Base-by-base conservation (phyloP, 2,888 invertebrate genomes). In the Cosmia pyralina region DNA sequence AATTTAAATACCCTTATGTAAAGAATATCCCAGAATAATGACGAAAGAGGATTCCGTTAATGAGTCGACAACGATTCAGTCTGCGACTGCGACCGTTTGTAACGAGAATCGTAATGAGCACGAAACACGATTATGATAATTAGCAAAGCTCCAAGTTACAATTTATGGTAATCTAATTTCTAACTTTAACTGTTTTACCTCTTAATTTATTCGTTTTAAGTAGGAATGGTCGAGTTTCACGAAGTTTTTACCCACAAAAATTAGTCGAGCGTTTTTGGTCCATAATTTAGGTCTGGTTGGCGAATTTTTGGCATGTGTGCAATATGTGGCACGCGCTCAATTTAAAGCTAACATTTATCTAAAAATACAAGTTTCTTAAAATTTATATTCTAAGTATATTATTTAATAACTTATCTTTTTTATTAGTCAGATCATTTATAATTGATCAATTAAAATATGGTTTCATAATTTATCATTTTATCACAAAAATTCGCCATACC, bases 61-160 rank as follows among this genome's bases (percentile, higher is more conserved):
- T 15, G 62, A 53, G 70, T 70, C 60, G 55, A 15, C 60, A 58
- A 53, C 48, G 70, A 69, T 62, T 46, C 62, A 62, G 58, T 70
- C 60, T 70, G 28, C 28, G 28, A 1, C 28, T 28, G 69, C 44
- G 17, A 41, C 63, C 7, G 48, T 34, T n/a, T 52, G 57, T 62
- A 69, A 69, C 38, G 53, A 50, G 70, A 74, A 58, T 70, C 28
- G 11, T 69, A 66, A 72, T 59, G 53, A 62, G 46, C 69, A 64
- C 66, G 34, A 48, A 50, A 19, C 78, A 77, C 69, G 59, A 64
- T 67, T 71, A 67, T 77, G 69, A 53, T 82, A 69, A 77, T 81
- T 41, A 72, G 34, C 46, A 46, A 52, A 60, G 53, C 57, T 58
- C 44, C 52, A 50, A 69, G 44, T 58, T 58, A 59, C 44, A 53